Conservation (phyloP, 2,113 vertebrate species). For the Vulpes lagopus region DNA sequence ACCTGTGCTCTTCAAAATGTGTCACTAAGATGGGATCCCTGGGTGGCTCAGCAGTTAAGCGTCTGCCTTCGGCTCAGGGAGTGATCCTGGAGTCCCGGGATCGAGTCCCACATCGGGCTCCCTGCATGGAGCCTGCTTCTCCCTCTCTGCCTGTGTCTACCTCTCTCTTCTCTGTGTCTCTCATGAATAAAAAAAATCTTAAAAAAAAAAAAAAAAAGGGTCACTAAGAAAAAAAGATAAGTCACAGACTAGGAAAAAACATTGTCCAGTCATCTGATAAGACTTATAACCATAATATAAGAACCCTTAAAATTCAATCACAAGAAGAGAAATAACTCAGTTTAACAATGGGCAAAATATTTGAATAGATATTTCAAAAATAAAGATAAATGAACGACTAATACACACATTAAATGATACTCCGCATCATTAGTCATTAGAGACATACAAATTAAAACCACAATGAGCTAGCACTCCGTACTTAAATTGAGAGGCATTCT, state of each 20-base stretch:
- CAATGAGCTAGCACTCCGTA: not conserved
- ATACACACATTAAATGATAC: not conserved
- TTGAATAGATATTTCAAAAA: not conserved
- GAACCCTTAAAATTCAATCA: not conserved
- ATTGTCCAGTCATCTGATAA: slow-evolving; percentile 14
- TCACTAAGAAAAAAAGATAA: not conserved
- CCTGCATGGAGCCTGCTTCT: too few relatives aligned
- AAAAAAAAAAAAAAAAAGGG: too few relatives aligned
- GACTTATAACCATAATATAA: not conserved
- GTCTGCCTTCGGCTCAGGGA: too few relatives aligned
- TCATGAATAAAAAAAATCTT: too few relatives aligned
- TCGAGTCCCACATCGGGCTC: too few relatives aligned
- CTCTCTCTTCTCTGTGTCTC: too few relatives aligned
- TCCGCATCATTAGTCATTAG: not conserved
- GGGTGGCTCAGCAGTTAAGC: too few relatives aligned
- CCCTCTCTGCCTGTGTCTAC: too few relatives aligned
- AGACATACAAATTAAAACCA: slow-evolving; percentile 3
- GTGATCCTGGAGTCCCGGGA: too few relatives aligned
- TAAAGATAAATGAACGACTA: slow-evolving; percentile 15
- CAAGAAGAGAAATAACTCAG: not conserved
- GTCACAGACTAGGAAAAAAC: not conserved
- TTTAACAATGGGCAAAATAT: not conserved
- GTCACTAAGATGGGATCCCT: not conserved
- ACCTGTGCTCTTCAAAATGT: not conserved
- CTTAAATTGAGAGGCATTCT: not conserved